phyloP scores from a whole-genome alignment of 2,113 vertebrate genomes.

The Eudyptes chrysolophus region DNA sequence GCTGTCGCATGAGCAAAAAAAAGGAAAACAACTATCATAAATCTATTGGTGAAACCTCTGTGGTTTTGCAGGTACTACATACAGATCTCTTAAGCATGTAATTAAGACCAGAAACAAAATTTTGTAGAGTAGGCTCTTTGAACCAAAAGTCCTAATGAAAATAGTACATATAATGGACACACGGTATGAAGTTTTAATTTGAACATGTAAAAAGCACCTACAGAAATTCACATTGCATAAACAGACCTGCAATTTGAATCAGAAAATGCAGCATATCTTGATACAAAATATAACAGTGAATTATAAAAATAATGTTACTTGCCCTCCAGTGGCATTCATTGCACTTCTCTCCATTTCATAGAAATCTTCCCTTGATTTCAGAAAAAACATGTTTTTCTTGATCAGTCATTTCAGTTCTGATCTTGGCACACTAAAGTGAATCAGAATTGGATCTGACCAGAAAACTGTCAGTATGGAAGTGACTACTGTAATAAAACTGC shows the following conservation, averaged over 20 bases:
- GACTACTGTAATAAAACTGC: background rate
- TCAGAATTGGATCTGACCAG: background rate
- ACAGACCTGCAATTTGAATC: slow-evolving; percentile 43
- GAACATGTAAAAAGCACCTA: slow-evolving; percentile 46
- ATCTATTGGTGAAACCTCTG: background rate
- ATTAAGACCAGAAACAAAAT: background rate
- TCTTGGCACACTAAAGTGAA: background rate
- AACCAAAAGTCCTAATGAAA: slow-evolving; percentile 33
- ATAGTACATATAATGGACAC: background rate
- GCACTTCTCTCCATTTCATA: background rate
- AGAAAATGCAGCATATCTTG: slow-evolving; percentile 67
- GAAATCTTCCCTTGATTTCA: slow-evolving; percentile 38
- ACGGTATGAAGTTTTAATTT: slow-evolving; percentile 48
- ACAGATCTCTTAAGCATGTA: background rate
- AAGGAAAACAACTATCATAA: background rate
- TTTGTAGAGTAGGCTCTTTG: background rate
- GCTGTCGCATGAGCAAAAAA: accelerated
- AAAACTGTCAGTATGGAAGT: background rate
- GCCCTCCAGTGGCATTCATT: slow-evolving; percentile 14
- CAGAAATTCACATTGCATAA: slow-evolving; percentile 45
- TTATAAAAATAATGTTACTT: slow-evolving; percentile 68
- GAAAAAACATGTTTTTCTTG: background rate
- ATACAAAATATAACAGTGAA: slow-evolving; percentile 70
- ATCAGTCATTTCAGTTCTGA: background rate
- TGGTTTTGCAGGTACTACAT: background rate